Evolutionary conservation across 2,888 invertebrate species (phyloP), one percentile per base, ranked within the genome.

Genomic region (Eugnorisma glareosa): DNA sequence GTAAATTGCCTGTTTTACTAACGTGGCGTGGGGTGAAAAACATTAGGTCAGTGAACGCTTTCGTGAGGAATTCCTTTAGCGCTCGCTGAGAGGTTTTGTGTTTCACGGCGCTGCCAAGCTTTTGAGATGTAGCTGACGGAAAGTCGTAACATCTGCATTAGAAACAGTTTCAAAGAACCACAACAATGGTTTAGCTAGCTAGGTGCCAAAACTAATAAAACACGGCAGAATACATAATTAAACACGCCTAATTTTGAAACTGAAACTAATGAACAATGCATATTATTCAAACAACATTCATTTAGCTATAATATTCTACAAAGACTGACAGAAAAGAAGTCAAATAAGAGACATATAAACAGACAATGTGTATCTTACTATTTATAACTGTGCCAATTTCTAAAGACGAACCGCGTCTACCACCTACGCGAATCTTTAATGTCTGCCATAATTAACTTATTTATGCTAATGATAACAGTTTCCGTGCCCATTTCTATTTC

Each of bases 1-100:
- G 94, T 94, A 95, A 96, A 96, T 96, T 95, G 94, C 96, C 95
- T 93, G 95, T 94, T 95, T 95, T 93, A 94, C 94, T 94, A 94
- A 94, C 93, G 92, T 91, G 89, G 89, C 89, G 88, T 85, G 88
- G 89, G 90, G 89, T 89, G 84, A 91, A 93, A 94, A 93, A 92
- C 92, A 92, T 93, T 92, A 92, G 93, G 92, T 93, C 92, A 93
- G 90, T 90, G 93, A 92, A 92, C 89, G 92, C 86, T 90, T 90
- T 92, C 88, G 88, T 87, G 86, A 89, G 88, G 86, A 91, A 90
- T 87, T 84, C 84, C 86, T 90, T 90, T 88, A 85, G 85, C 77
- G 79, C 73, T 78, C 77, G 81, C 73, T 73, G 78, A 88, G 85
- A 88, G 86, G 86, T 90, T 90, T 90, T 85, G 83, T 87, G 81